Evolutionary conservation across 2,888 invertebrate species (phyloP), one percentile per base, ranked within the genome.

Genomic region (Creontiades dilutus): DNA sequence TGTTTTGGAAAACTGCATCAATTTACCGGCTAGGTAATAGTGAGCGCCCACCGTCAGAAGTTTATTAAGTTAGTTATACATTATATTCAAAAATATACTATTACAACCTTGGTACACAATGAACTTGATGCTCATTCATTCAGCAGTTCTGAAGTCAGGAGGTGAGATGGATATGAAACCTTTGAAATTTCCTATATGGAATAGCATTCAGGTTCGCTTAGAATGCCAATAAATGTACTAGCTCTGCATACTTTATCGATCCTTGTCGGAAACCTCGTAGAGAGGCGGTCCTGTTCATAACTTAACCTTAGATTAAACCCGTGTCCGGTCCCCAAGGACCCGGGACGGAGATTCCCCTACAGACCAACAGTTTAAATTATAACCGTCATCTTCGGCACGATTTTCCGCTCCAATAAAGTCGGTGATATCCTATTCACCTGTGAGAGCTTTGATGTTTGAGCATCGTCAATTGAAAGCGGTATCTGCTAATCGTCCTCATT

Each of bases 231-330:
- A 57, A 57, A 57, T 57, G n/a, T n/a, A n/a, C 57, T n/a, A 1
- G 14, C 57, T 14, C n/a, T n/a, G 57, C n/a, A 37, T 57, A 57
- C 57, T 7, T n/a, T 57, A 57, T 57, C 57, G 57, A 57, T 57
- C 57, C n/a, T 16, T 2, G 7, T n/a, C n/a, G 57, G 19, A n/a
- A 57, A 57, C 57, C 0, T 14, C 57, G n/a, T n/a, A n/a, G n/a
- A n/a, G n/a, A 16, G 57, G 19, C 5, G 61, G 61, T 23, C 23
- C 68, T 27, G 23, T 68, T 68, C 68, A 68, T 68, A 68, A 68
- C 68, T 68, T 68, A 23, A 68, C 23, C 68, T 68, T 68, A 27
- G 68, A 68, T 68, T 68, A 68, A 68, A 68, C 68, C 61, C 68
- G 23, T 7, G 68, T 68, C 68, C 68, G 27, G 68, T 68, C 68